Evolutionary conservation across 1,140 invertebrate genomes (phyloP).

Genomic region (Euura lappo): DNA sequence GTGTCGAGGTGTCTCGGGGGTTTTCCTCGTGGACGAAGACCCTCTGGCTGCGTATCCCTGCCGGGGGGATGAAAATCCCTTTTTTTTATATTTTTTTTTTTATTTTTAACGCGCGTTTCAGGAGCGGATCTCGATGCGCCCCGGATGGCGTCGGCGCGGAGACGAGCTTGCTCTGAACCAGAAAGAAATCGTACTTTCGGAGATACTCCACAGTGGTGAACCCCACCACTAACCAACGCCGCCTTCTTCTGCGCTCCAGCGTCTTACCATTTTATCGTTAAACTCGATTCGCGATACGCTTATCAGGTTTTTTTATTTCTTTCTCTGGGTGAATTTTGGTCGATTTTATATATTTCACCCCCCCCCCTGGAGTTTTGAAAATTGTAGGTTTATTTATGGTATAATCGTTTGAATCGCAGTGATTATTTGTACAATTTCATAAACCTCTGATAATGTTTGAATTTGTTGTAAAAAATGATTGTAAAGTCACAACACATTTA

Average conservation of each 20-base stretch:
- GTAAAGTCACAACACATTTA: no score
- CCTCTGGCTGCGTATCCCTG: no score
- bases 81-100: no score
- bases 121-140: conserved; percentile 33
- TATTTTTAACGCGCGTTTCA: background rate
- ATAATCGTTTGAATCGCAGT: no score
- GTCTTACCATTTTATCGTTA: background rate
- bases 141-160: conserved; percentile 47
- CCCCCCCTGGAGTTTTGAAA: no score
- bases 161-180: conserved; percentile 19
- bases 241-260: background rate
- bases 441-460: no score
- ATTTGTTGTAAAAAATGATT: no score
- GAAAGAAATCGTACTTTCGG: background rate
- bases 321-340: background rate
- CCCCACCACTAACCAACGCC: background rate
- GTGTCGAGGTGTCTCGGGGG: no score
- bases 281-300: background rate
- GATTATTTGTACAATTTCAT: no score
- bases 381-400: no score
- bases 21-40: no score
- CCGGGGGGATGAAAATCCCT: no score
- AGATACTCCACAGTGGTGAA: background rate
- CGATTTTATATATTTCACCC: background rate
- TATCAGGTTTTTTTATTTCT: background rate